Percentiles rank a stretch among this genome's conserved stretches.
Evolutionary conservation across 1,140 invertebrate species (phyloP).

Genomic region (Globodera rostochiensis): DNA sequence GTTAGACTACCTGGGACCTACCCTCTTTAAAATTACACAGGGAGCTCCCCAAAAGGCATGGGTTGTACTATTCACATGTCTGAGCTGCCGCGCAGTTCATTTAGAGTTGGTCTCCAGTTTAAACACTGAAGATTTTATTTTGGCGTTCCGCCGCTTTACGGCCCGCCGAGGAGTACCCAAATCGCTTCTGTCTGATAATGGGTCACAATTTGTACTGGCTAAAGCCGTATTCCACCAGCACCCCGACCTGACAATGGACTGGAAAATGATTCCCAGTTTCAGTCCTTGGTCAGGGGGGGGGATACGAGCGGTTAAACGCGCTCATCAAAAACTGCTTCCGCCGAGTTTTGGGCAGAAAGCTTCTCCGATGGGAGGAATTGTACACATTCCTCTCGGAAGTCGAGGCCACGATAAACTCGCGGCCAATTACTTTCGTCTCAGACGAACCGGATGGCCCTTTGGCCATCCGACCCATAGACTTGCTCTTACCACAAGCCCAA

Average conservation of each 20-base stretch:
- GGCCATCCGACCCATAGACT: constrained; percentile 1
- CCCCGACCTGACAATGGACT: neutral
- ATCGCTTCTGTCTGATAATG: constrained; percentile 1
- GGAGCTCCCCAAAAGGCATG: neutral
- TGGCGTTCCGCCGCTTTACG: neutral
- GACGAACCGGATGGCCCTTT: neutral
- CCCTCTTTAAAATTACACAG: neutral
- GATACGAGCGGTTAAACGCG: neutral
- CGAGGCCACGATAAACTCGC: neutral
- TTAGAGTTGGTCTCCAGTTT: neutral
- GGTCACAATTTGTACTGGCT: neutral
- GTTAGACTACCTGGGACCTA: neutral
- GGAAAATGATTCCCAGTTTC: neutral
- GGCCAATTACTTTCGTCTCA: constrained; percentile 3
- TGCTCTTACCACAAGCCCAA: neutral
- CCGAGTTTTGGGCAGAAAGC: neutral
- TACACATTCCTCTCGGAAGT: neutral
- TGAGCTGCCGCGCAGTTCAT: neutral
- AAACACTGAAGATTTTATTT: neutral
- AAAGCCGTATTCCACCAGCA: neutral
- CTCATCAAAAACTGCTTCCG: neutral
- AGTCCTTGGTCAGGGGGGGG: neutral
- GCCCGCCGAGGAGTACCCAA: neutral
- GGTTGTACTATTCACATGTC: neutral
- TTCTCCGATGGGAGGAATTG: constrained; percentile 2